Base-by-base conservation (phyloP, 1,140 invertebrate species). In the Conus ventricosus region DNA sequence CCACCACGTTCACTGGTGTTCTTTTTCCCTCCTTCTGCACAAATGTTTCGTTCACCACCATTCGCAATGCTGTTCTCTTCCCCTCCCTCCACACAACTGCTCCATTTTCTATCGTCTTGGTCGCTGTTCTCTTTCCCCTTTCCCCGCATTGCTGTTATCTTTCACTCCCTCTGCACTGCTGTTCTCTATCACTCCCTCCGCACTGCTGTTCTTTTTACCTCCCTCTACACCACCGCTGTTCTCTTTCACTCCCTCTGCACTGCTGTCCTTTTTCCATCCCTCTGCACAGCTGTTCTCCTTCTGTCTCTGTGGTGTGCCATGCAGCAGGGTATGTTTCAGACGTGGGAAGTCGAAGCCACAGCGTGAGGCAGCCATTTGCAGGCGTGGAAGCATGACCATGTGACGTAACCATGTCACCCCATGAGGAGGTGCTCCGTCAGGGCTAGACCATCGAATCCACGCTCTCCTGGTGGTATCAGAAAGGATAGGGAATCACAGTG, bases 331-430 rank as follows among this genome's bases (percentile, higher is more conserved):
- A 4, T 53, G n/a, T 53, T 80, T 80, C 8, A 90, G 27, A 51
- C 11, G 55, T 27, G 87, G 87, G 71, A 93, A 84, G 51, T 91
- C 85, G 80, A 90, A 93, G 53, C 91, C 92, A 90, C 90, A 92
- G 13, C 81, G 39, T 2, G 80, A 23, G 78, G 92, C 81, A 25
- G 92, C 89, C 53, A 85, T 75, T 51, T 91, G 87, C 20, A 94
- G 90, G 57, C 90, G 90, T 20, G 92, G 90, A 76, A 94, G 75
- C 17, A 87, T 84, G 54, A 86, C 75, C 90, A 94, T 93, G 89
- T 94, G 93, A 84, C 78, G 27, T 67, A 92, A 88, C 94, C 94
- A 94, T 71, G 88, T 85, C n/a, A 92, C 53, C 54, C 94, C 89
- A 10, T 84, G 88, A 15, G 92, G 91, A 93, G 51, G 78, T 91